Conservation (phyloP, 2,113 vertebrate genomes). For the Physeter macrocephalus region DNA sequence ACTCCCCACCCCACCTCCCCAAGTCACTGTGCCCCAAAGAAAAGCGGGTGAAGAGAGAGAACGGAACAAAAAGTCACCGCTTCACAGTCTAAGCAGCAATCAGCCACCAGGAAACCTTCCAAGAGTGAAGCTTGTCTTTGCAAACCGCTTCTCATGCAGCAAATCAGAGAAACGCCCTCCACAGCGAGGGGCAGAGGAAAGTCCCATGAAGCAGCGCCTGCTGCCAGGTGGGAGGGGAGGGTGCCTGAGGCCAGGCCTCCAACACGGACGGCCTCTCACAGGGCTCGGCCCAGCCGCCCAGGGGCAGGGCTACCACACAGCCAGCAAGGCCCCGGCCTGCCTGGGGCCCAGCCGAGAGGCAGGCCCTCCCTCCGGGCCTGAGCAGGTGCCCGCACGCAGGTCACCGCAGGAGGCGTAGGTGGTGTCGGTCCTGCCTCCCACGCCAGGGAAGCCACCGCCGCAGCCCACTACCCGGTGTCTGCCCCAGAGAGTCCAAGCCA, state of each 20-base stretch:
- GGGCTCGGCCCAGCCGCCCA: neutral
- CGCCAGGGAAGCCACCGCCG: neutral
- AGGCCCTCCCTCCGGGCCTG: neutral
- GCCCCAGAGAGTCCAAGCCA: neutral
- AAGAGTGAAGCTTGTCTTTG: constrained; percentile 75
- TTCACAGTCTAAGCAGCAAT: constrained; percentile 78
- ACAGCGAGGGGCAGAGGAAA: constrained; percentile 4
- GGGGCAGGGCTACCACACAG: neutral
- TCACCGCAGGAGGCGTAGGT: neutral
- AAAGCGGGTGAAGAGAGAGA: constrained; percentile 35
- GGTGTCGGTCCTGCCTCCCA: neutral
- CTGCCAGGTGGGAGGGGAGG: neutral
- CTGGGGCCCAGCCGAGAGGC: neutral
- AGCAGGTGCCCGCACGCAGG: neutral
- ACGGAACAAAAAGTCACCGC: constrained; percentile 69
- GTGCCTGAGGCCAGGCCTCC: neutral
- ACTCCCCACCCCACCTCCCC: neutral
- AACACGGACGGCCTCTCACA: neutral
- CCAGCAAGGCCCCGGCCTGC: neutral
- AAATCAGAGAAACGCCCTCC: constrained; percentile 72
- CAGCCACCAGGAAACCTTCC: constrained; percentile 78
- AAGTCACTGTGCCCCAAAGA: neutral
- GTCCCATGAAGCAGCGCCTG: neutral
- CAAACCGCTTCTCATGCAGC: constrained; percentile 78
- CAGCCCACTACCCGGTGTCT: neutral